Evolutionary conservation across 2,113 vertebrate genomes (phyloP).

Genomic region (Callipepla squamata): DNA sequence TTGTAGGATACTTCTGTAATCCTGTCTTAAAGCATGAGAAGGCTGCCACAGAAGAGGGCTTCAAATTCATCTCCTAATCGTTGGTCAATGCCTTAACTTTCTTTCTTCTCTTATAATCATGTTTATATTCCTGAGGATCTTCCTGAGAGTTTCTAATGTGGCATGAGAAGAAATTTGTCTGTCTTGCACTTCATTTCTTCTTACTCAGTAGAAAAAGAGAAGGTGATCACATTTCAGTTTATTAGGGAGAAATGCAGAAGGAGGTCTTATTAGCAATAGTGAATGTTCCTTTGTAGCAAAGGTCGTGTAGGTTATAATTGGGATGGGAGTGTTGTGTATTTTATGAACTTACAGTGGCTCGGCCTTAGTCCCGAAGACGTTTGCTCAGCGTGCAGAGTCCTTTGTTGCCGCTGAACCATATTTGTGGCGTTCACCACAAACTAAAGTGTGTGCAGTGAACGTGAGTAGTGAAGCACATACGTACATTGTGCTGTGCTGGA

Average conservation of each 20-base stretch:
- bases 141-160: background rate
- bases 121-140: background rate
- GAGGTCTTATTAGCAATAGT: background rate
- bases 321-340: background rate
- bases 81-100: background rate
- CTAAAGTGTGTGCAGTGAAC: background rate
- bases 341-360: background rate
- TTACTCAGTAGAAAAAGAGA: background rate
- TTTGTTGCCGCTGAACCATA: background rate
- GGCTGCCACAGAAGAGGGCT: background rate
- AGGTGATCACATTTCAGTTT: background rate
- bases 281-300: background rate
- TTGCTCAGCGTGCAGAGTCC: background rate
- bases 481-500: background rate
- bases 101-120: background rate
- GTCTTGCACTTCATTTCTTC: background rate
- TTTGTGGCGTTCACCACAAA: background rate
- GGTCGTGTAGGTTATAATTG: fast-evolving
- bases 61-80: background rate
- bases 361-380: background rate
- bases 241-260: background rate
- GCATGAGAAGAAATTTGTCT: background rate
- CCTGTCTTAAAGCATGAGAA: background rate
- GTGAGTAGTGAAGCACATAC: background rate
- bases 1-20: background rate